phyloP scores from a whole-genome alignment of 2,797 vertebrate genomes.

The Sphenopsis melanotis region DNA sequence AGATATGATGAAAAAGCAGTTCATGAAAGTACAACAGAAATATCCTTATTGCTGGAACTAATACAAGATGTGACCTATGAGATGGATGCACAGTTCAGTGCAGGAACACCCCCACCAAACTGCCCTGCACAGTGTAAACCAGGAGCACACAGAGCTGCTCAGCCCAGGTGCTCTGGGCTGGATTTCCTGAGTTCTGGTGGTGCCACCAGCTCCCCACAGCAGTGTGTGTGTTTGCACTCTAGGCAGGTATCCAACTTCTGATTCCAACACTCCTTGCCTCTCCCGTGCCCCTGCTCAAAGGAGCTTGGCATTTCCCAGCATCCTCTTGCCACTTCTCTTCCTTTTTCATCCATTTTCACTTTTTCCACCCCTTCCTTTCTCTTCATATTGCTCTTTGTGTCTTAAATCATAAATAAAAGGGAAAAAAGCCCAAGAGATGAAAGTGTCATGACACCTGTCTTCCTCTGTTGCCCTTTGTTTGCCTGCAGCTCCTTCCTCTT shows the following conservation, averaged over 20 bases:
- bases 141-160: not conserved
- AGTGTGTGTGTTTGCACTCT: not conserved
- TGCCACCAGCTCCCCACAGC: not conserved
- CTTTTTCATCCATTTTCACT: not conserved
- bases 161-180: not conserved
- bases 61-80: not conserved
- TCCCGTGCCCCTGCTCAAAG: not conserved
- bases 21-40: not conserved
- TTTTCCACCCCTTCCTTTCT: not conserved
- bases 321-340: not conserved
- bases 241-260: accelerated
- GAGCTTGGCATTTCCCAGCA: not conserved
- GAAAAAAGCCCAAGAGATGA: not conserved
- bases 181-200: not conserved
- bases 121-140: not conserved
- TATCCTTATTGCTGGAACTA: not conserved
- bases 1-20: not conserved
- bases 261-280: not conserved
- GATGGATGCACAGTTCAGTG: not conserved
- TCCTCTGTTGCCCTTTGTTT: not conserved
- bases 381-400: not conserved
- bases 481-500: not conserved
- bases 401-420: not conserved
- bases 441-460: not conserved
- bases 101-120: not conserved